Percentiles rank a stretch among this genome's conserved stretches.
These are phyloP conservation scores for Sylvilagus bachmani DNA, from an alignment of 2,113 vertebrate genomes.

Conservation along the genomic window DNA sequence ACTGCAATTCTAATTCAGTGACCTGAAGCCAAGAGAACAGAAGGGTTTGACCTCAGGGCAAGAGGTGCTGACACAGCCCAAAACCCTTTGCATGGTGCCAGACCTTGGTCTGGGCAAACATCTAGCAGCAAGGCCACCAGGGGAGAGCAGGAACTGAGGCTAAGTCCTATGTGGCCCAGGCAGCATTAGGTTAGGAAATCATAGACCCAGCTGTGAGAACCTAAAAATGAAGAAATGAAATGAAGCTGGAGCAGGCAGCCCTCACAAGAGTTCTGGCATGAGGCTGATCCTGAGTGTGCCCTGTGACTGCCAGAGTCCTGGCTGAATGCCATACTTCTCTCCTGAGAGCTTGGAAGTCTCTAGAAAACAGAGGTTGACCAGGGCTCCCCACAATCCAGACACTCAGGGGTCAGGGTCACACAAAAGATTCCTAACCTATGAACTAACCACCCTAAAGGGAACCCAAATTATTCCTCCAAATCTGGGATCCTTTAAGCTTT, in stretches of 20 bases:
- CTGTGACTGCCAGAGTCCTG: neutral
- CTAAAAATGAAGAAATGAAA: neutral
- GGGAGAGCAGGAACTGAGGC: neutral
- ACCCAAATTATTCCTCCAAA: slow-evolving; percentile 9
- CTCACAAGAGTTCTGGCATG: neutral
- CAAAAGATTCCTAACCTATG: neutral
- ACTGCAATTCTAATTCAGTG: slow-evolving; percentile 73
- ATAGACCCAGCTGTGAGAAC: neutral
- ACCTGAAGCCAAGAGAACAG: slow-evolving; percentile 43
- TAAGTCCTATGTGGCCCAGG: neutral
- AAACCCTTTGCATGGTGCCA: slow-evolving; percentile 38
- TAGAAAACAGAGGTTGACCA: neutral
- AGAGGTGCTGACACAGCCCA: slow-evolving; percentile 49
- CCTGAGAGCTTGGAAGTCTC: neutral
- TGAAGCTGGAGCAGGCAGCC: neutral
- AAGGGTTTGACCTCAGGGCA: slow-evolving; percentile 36
- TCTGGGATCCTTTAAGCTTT: slow-evolving; percentile 34
- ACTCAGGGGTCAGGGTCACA: neutral
- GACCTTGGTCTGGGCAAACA: slow-evolving; percentile 1
- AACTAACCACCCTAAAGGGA: neutral
- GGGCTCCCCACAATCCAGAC: neutral
- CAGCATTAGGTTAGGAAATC: neutral
- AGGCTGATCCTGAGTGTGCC: neutral
- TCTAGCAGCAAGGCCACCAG: slow-evolving; percentile 41
- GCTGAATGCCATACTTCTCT: neutral